Evolutionary conservation across 2,113 vertebrate species (phyloP).

Genomic region (Trematomus loennbergii): DNA sequence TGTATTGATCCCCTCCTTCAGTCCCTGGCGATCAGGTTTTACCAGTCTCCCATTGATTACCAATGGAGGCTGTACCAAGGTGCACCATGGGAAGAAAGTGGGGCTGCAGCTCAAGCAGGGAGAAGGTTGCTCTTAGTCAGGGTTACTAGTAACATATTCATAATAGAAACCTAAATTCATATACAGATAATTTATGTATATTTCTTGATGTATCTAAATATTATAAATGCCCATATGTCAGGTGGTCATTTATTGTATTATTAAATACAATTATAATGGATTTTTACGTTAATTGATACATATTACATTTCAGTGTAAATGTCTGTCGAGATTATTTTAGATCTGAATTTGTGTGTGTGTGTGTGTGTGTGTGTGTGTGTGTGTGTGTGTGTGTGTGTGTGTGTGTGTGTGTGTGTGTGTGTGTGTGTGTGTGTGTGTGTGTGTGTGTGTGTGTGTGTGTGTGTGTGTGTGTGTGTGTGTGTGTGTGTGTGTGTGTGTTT

Average conservation of each 20-base stretch:
- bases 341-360: too few relatives aligned
- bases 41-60: conserved; percentile 79
- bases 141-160: not conserved
- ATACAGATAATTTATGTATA: not conserved
- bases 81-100: conserved; percentile 65
- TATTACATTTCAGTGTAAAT: too few relatives aligned
- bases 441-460: too few relatives aligned
- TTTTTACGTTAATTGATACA: too few relatives aligned
- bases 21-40: conserved; percentile 77
- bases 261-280: not conserved
- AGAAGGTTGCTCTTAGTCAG: conserved; percentile 31
- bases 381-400: too few relatives aligned
- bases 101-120: conserved; percentile 30
- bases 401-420: too few relatives aligned
- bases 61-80: conserved; percentile 65
- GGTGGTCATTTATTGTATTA: not conserved
- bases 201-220: too few relatives aligned
- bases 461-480: too few relatives aligned
- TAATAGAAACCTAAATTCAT: not conserved
- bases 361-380: too few relatives aligned
- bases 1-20: conserved; percentile 68
- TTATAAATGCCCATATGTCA: not conserved
- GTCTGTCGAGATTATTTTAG: too few relatives aligned
- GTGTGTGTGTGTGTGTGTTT: too few relatives aligned
- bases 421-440: too few relatives aligned